Conservation (phyloP, 2,113 vertebrate genomes). For the Rafetus swinhoei region DNA sequence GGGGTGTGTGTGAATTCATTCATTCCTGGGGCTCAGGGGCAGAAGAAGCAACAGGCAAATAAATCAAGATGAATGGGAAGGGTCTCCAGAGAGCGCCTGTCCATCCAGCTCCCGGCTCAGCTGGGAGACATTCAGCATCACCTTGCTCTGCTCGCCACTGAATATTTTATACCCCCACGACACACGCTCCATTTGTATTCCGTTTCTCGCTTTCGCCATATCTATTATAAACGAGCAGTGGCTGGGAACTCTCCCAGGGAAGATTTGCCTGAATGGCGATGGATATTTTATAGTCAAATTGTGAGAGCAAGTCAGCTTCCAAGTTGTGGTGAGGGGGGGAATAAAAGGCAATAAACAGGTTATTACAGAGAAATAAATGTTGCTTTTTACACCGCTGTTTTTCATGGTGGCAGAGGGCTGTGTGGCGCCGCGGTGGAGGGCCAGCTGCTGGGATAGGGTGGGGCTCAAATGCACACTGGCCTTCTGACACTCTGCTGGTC, state of each 20-base stretch:
- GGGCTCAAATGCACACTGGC: not conserved
- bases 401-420: not conserved
- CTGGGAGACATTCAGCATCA: slow-evolving; percentile 56
- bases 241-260: slow-evolving; percentile 74
- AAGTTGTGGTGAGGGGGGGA: not conserved
- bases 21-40: not conserved
- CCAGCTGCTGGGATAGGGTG: not conserved
- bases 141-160: slow-evolving; percentile 59
- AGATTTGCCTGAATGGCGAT: slow-evolving; percentile 76
- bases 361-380: slow-evolving; percentile 77
- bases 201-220: slow-evolving; percentile 72
- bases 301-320: slow-evolving; percentile 69
- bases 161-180: slow-evolving; percentile 73
- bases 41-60: slow-evolving; percentile 35
- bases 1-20: not conserved
- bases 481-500: not conserved
- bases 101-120: slow-evolving; percentile 43
- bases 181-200: slow-evolving; percentile 72
- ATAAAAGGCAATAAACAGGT: slow-evolving; percentile 65
- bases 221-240: slow-evolving; percentile 77
- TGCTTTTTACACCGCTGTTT: not conserved
- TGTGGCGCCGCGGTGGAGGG: not conserved
- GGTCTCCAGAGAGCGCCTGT: slow-evolving; percentile 57
- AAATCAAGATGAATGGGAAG: slow-evolving; percentile 16
- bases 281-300: slow-evolving; percentile 77